These are phyloP conservation scores for Catajapyx aquilonaris DNA, from an alignment of 1,140 invertebrate genomes.

Conservation along the genomic window DNA sequence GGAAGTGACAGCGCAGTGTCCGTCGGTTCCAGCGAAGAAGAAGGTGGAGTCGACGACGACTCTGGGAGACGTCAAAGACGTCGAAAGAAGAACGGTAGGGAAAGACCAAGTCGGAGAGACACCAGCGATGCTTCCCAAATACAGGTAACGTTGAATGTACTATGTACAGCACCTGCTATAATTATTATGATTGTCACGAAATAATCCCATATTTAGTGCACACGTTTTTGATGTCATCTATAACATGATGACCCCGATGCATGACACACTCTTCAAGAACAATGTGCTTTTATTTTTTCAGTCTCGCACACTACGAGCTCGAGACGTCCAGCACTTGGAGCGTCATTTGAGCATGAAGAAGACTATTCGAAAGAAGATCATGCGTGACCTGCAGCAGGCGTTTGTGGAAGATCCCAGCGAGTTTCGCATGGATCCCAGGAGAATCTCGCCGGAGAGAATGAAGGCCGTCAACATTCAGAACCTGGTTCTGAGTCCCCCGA, in stretches of 20 bases:
- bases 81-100: conserved; percentile 30
- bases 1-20: conserved; percentile 29
- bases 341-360: conserved; percentile 69
- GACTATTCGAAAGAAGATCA: conserved; percentile 64
- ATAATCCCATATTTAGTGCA: too few species aligned
- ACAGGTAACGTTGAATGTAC: too few species aligned
- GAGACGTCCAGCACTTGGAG: conserved; percentile 52
- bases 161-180: too few species aligned
- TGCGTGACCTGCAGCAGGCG: conserved; percentile 47
- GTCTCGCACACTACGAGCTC: conserved; percentile 31
- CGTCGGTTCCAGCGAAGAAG: conserved; percentile 26
- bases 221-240: too few species aligned
- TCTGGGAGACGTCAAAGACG: conserved; percentile 11
- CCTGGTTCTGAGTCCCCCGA: conserved; percentile 30
- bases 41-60: conserved; percentile 19
- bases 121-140: too few species aligned
- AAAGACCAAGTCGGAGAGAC: too few species aligned
- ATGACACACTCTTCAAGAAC: too few species aligned
- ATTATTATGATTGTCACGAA: too few species aligned
- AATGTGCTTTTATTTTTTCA: too few species aligned
- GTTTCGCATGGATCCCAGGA: conserved; percentile 35
- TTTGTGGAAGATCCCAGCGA: conserved; percentile 52
- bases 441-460: conserved; percentile 36
- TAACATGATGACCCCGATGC: too few species aligned
- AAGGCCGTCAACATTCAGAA: conserved; percentile 42